phyloP scores from a whole-genome alignment of 2,888 invertebrate genomes.

The Phalera bucephala region DNA sequence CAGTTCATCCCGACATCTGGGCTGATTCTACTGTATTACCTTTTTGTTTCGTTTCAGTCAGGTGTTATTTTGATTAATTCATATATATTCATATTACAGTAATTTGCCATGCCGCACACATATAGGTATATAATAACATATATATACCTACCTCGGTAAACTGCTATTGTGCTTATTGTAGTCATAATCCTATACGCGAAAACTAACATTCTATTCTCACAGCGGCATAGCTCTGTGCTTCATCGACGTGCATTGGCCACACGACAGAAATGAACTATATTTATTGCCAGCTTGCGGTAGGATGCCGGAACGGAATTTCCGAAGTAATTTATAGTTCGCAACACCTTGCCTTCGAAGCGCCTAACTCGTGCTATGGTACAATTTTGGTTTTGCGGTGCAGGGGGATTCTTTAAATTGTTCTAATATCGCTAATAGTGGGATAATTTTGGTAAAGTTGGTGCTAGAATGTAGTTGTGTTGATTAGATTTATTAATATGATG shows the following conservation, averaged over 20 bases:
- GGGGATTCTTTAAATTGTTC: constrained; percentile 22
- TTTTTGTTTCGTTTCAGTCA: too few species aligned
- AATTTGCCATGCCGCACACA: too few species aligned
- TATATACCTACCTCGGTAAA: not conserved
- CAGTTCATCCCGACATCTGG: too few species aligned
- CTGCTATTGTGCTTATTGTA: constrained; percentile 18
- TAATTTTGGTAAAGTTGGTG: too few species aligned
- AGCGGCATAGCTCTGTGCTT: constrained; percentile 45
- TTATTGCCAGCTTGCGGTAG: constrained; percentile 67
- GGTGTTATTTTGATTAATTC: too few species aligned
- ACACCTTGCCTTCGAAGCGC: constrained; percentile 53
- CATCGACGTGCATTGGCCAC: constrained; percentile 65
- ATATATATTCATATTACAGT: too few species aligned
- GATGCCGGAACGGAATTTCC: constrained; percentile 65
- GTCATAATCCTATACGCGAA: constrained; percentile 28
- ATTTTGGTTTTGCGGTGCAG: constrained; percentile 29
- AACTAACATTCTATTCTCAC: constrained; percentile 28
- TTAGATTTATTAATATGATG: too few species aligned
- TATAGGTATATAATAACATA: too few species aligned
- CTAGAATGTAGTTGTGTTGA: too few species aligned
- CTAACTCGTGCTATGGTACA: constrained; percentile 25
- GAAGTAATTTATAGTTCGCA: constrained; percentile 74
- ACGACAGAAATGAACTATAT: constrained; percentile 76
- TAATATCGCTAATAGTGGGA: not conserved
- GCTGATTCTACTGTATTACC: too few species aligned